These are phyloP conservation scores for Falcaria lacertinaria DNA, from an alignment of 2,888 invertebrate species.

Conservation along the genomic window DNA sequence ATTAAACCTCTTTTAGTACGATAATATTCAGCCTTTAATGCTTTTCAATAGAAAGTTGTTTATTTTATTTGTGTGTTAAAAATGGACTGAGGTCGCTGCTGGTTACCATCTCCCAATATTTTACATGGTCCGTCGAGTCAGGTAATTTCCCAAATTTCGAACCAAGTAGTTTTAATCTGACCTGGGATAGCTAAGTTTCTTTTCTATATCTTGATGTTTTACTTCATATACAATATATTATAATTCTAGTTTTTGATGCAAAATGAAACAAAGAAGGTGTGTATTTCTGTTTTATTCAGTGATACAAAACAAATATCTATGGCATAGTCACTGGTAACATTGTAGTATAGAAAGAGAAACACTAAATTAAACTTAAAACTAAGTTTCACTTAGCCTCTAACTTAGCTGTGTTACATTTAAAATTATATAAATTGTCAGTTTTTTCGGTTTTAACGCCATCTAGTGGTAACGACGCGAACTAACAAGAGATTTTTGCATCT, in stretches of 20 bases:
- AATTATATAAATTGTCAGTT: neutral
- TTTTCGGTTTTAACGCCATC: constrained; percentile 1
- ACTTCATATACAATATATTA: neutral
- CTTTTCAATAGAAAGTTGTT: too few relatives aligned
- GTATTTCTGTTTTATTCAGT: constrained; percentile 64
- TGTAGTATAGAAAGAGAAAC: constrained; percentile 47
- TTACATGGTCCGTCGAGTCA: too few relatives aligned
- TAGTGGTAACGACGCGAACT: neutral
- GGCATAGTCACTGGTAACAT: constrained; percentile 78
- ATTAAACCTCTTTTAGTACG: too few relatives aligned
- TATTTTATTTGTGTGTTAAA: too few relatives aligned
- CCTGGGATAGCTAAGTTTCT: too few relatives aligned
- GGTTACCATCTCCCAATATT: too few relatives aligned
- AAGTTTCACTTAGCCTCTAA: constrained; percentile 57
- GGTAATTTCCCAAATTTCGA: too few relatives aligned
- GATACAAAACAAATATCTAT: constrained; percentile 72
- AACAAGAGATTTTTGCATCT: neutral
- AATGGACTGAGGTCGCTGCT: too few relatives aligned
- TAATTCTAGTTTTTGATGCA: constrained; percentile 3
- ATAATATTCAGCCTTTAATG: too few relatives aligned
- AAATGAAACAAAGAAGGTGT: constrained; percentile 23
- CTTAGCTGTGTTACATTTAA: constrained; percentile 11
- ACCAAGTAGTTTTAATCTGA: too few relatives aligned
- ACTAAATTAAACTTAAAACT: constrained; percentile 33
- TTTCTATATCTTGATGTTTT: too few relatives aligned